phyloP scores from a whole-genome alignment of 92 coral and sea anemone genomes.

The Chrysogorgia sp. region DNA sequence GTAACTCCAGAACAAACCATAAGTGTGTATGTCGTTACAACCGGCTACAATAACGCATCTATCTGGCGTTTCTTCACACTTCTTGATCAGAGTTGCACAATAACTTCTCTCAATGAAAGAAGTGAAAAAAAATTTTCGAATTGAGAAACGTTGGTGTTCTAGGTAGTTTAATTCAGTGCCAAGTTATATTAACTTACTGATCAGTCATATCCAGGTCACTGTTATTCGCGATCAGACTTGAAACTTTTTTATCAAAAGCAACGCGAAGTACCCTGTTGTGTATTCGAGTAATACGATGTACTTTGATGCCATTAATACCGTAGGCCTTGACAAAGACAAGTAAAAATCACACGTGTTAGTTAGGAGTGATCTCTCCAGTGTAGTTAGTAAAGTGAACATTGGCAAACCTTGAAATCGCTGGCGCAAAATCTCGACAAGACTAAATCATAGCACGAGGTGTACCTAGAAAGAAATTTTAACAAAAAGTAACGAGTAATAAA shows the following conservation, averaged over 20 bases:
- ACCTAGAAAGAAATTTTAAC: conserved; percentile 51
- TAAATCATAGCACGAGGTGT: conserved; percentile 92
- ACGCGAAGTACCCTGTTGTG: conserved; percentile 86
- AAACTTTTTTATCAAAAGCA: conserved; percentile 78
- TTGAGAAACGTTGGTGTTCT: too few species aligned
- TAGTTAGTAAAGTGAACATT: neutral
- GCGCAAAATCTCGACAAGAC: conserved; percentile 92
- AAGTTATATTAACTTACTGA: conserved; percentile 28
- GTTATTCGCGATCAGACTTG: conserved; percentile 66
- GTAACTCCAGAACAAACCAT: too few species aligned
- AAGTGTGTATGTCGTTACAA: too few species aligned
- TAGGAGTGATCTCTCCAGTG: neutral
- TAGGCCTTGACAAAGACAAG: conserved; percentile 49
- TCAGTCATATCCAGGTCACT: conserved; percentile 57
- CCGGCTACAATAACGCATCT: too few species aligned
- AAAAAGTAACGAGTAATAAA: conserved; percentile 8
- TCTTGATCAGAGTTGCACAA: too few species aligned
- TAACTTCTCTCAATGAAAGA: too few species aligned
- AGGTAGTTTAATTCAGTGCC: neutral
- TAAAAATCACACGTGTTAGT: neutral
- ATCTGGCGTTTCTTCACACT: too few species aligned
- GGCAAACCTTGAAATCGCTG: conserved; percentile 79
- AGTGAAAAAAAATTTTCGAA: too few species aligned
- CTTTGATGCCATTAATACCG: conserved; percentile 80
- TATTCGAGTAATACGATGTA: conserved; percentile 90